Percentiles rank a stretch among this genome's conserved stretches.
These are phyloP conservation scores for Labrus mixtus DNA, from an alignment of 2,113 vertebrate species.

Conservation along the genomic window DNA sequence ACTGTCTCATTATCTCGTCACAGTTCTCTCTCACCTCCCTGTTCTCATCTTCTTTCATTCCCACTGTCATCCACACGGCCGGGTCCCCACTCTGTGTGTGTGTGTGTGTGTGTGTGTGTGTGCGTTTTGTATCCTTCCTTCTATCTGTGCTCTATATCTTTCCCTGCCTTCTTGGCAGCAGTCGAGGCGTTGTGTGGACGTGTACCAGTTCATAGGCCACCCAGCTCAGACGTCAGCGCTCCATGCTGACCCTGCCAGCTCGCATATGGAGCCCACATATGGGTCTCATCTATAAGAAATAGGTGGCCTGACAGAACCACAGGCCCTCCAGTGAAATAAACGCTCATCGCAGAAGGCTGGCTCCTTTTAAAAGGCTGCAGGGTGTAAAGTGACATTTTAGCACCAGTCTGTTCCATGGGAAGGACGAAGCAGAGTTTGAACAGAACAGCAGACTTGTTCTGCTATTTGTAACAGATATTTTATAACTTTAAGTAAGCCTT, in stretches of 20 bases:
- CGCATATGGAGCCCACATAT: slow-evolving; percentile 78
- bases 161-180: slow-evolving; percentile 73
- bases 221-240: slow-evolving; percentile 52
- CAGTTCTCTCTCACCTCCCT: slow-evolving; percentile 58
- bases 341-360: slow-evolving; percentile 39
- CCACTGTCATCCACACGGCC: slow-evolving; percentile 63
- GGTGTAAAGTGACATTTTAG: slow-evolving; percentile 58
- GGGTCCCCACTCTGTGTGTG: slow-evolving; percentile 32
- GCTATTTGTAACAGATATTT: neutral
- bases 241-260: slow-evolving; percentile 68
- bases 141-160: slow-evolving; percentile 57
- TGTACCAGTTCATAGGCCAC: slow-evolving; percentile 74
- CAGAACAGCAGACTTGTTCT: neutral
- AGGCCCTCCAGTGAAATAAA: slow-evolving; percentile 41
- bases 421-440: neutral
- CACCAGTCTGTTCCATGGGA: slow-evolving; percentile 6
- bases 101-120: slow-evolving; percentile 16
- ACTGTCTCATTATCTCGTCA: slow-evolving; percentile 70
- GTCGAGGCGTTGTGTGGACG: slow-evolving; percentile 59
- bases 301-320: slow-evolving; percentile 50
- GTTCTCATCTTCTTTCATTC: slow-evolving; percentile 63
- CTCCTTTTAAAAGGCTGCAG: slow-evolving; percentile 19
- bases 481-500: too few species aligned
- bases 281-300: slow-evolving; percentile 79
- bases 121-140: slow-evolving; percentile 37